phyloP scores from a whole-genome alignment of 2,888 invertebrate genomes.

The Lithophane leautieri region DNA sequence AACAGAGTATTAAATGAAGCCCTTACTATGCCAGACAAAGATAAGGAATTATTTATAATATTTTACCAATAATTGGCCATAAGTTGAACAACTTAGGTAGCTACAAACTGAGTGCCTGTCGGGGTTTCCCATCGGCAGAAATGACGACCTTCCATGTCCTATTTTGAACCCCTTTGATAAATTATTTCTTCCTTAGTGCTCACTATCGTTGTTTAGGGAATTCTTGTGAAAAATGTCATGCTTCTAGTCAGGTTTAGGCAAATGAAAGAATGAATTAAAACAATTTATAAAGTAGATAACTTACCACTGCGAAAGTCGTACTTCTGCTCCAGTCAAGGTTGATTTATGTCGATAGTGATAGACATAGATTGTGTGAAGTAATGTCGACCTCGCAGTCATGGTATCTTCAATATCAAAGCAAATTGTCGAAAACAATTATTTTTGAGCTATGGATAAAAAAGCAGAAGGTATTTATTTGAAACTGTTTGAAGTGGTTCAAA shows the following conservation, averaged over 20 bases:
- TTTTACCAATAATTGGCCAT: not conserved
- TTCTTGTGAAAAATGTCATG: not conserved
- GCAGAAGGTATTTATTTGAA: not conserved
- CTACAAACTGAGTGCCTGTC: not conserved
- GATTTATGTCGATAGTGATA: constrained; percentile 12
- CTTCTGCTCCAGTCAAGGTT: not conserved
- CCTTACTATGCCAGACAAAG: not conserved
- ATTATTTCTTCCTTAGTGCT: not conserved
- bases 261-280: no score
- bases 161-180: not conserved
- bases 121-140: not conserved
- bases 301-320: not conserved
- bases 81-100: not conserved
- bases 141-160: not conserved
- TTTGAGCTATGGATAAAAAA: not conserved
- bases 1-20: not conserved
- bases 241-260: no score
- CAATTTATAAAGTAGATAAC: not conserved
- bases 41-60: not conserved
- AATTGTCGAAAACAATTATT: not conserved
- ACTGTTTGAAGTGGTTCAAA: not conserved
- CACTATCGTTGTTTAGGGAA: not conserved
- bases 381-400: constrained; percentile 6
- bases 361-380: not conserved
- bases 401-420: not conserved